Evolutionary conservation across 2,113 vertebrate genomes (phyloP), one percentile per base, ranked within the genome.

Genomic region (Benitochromis conjunctus): DNA sequence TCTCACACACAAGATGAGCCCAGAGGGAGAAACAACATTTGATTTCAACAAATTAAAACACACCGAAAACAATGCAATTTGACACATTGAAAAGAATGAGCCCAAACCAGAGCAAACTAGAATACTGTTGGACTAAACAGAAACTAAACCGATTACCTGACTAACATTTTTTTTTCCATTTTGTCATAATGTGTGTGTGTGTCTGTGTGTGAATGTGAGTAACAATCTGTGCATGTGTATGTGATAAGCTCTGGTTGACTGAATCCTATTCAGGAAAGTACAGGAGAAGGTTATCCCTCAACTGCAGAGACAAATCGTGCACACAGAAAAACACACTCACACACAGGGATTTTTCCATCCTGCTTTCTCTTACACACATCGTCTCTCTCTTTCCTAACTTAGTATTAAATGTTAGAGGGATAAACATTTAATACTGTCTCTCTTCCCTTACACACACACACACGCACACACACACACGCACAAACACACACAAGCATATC

Each of bases 221-320:
- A 43, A 16, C 3, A 16, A 46, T 16, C 60, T 85, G 80, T 77
- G 81, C 74, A n/a, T 76, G 43, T 80, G 56, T 26, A 18, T 79
- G 76, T 6, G 77, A 85, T 89, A 87, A 90, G 55, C 55, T 21
- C 55, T 58, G 60, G 54, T 36, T 86, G 55, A 89, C 81, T 86
- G 87, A 91, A 86, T 89, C 80, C 76, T 78, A 85, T 89, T 83
- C 87, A 82, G 80, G 31, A 26, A 81, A 58, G 21, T 83, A 69
- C 14, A 62, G 58, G 82, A 78, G 76, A 76, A 87, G 85, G 88
- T 86, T 93, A 93, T 89, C 88, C 92, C 79, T 87, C 74, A 24
- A 12, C 90, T 89, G 90, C 85, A 89, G 87, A 90, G 88, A 24
- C 48, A 66, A 34, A 4, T 69, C 6, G 55, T 11, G n/a, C 54